phyloP scores from a whole-genome alignment of 2,113 vertebrate species.

The Arothron firmamentum region DNA sequence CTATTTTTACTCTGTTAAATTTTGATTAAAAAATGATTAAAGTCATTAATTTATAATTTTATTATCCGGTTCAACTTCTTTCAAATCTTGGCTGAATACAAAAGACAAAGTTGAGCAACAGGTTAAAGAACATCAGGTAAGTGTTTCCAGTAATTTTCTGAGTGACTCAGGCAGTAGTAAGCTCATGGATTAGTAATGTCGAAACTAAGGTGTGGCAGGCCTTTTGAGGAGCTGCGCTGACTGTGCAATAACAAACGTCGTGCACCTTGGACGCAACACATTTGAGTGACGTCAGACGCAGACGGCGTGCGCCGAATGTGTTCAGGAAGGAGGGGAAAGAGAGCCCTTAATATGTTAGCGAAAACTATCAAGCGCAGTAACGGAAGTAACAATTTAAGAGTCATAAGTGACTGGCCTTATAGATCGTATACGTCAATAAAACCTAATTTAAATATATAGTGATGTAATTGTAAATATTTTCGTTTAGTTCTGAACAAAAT shows the following conservation, averaged over 20 bases:
- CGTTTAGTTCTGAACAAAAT: neutral
- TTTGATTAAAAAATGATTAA: too few relatives aligned
- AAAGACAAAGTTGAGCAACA: slow-evolving; percentile 16
- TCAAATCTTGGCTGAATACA: neutral
- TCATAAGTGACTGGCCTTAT: too few relatives aligned
- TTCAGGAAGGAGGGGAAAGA: slow-evolving; percentile 61
- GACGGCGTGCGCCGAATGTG: slow-evolving; percentile 53
- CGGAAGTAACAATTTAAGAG: slow-evolving; percentile 1
- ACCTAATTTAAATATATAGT: neutral
- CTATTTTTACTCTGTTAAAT: too few relatives aligned
- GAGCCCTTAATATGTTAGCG: neutral
- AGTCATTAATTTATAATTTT: too few relatives aligned
- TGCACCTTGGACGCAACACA: slow-evolving; percentile 72
- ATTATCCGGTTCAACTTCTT: too few relatives aligned
- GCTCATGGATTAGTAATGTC: slow-evolving; percentile 48
- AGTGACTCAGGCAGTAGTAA: slow-evolving; percentile 55
- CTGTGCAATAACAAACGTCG: slow-evolving; percentile 45
- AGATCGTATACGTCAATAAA: neutral
- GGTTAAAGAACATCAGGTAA: neutral
- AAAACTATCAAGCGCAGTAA: neutral
- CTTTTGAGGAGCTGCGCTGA: slow-evolving; percentile 34
- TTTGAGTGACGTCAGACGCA: slow-evolving; percentile 66
- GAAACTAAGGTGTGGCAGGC: slow-evolving; percentile 68
- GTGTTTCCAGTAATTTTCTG: slow-evolving; percentile 41
- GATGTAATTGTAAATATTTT: neutral